Evolutionary conservation across 1,140 invertebrate species (phyloP).

Genomic region (Panagrolaimus sp.): DNA sequence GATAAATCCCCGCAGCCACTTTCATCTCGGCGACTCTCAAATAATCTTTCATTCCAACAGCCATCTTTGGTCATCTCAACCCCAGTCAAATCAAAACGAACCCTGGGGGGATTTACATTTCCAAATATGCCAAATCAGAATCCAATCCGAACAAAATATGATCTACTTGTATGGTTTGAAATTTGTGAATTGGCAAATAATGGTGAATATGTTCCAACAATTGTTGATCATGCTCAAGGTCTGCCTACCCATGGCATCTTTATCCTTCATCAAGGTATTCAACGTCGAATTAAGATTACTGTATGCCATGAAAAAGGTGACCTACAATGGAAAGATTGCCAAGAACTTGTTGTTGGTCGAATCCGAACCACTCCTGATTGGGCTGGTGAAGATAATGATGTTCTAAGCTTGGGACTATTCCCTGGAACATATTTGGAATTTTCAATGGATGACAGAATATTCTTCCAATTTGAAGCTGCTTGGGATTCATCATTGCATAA

Average conservation of each 20-base stretch:
- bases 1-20: conserved; percentile 17
- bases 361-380: conserved; percentile 87
- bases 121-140: conserved; percentile 64
- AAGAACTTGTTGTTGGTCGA: conserved; percentile 84
- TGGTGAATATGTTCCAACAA: conserved; percentile 92
- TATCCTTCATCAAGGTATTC: conserved; percentile 91
- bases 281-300: conserved; percentile 89
- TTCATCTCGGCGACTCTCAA: conserved; percentile 48
- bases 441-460: conserved; percentile 78
- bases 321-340: conserved; percentile 76
- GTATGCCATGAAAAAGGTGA: conserved; percentile 86
- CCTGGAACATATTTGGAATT: conserved; percentile 88
- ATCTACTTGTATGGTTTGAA: conserved; percentile 99
- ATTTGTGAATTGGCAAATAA: conserved; percentile 94
- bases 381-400: conserved; percentile 78
- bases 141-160: conserved; percentile 84
- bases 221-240: conserved; percentile 93
- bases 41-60: conserved; percentile 56
- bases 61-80: conserved; percentile 59
- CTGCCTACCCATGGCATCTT: conserved; percentile 89
- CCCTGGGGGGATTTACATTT: neutral
- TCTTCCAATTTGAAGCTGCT: conserved; percentile 94
- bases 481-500: conserved; percentile 99
- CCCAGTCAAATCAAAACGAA: conserved; percentile 49
- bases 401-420: conserved; percentile 90